These are phyloP conservation scores for Siniperca knerii DNA, from an alignment of 2,113 vertebrate species.

Conservation along the genomic window DNA sequence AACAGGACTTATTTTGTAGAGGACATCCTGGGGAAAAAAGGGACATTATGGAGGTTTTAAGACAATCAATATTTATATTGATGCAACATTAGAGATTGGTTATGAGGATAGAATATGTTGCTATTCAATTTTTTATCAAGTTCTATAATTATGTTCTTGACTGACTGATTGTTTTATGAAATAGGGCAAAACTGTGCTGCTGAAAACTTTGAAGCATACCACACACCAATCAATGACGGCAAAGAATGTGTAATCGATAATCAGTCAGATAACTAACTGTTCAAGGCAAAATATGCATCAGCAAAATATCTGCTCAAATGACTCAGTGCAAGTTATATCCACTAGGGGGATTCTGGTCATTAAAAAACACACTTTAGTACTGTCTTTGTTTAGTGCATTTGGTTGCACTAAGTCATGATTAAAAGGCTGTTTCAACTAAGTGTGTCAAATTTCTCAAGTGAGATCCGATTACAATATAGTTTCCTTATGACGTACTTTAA, in stretches of 20 bases:
- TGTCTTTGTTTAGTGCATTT: background rate
- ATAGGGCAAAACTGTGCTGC: background rate
- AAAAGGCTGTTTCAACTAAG: background rate
- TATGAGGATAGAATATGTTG: background rate
- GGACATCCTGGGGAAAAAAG: no score
- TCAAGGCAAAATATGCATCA: background rate
- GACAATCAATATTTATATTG: background rate
- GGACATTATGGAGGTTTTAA: background rate
- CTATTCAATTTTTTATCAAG: background rate
- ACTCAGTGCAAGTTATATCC: background rate
- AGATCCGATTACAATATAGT: background rate
- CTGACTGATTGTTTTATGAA: background rate
- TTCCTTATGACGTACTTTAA: background rate
- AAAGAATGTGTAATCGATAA: constrained; percentile 1
- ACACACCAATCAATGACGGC: background rate
- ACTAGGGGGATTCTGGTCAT: constrained; percentile 17
- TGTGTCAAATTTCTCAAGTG: background rate
- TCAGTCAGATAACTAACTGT: background rate
- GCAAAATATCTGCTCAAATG: background rate
- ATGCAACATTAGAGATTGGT: background rate
- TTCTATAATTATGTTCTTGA: background rate
- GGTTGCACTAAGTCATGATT: background rate
- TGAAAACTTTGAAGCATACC: background rate
- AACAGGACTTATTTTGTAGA: background rate
- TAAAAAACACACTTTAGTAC: background rate